Conservation (phyloP, 2,113 vertebrate species). For the Hypocryptadius cinnamomeus region DNA sequence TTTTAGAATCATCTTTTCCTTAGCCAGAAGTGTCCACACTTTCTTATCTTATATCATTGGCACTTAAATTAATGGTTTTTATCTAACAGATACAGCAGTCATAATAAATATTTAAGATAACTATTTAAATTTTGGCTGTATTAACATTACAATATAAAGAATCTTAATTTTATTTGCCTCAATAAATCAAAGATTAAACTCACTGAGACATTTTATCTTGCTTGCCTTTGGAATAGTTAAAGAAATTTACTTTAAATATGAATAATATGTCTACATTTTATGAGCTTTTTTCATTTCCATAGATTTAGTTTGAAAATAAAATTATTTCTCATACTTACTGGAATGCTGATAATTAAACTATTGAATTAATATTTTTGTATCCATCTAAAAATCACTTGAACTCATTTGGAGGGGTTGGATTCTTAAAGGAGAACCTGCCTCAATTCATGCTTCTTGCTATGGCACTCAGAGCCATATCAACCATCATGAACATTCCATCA, state of each 20-base stretch:
- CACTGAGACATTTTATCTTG: not conserved
- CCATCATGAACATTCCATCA: not conserved
- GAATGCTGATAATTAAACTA: not conserved
- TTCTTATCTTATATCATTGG: not conserved
- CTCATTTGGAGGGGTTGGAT: not conserved
- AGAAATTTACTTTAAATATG: not conserved
- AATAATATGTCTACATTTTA: not conserved
- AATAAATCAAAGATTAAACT: not conserved
- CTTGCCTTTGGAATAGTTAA: not conserved
- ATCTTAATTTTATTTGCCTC: not conserved
- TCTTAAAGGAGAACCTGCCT: not conserved
- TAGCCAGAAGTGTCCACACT: not conserved
- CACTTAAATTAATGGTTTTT: constrained; percentile 13
- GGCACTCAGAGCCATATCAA: not conserved
- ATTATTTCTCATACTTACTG: not conserved
- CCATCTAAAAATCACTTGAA: not conserved
- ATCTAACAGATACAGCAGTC: not conserved
- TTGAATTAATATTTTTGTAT: not conserved
- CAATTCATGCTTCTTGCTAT: not conserved
- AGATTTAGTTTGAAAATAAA: not conserved
- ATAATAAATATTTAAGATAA: not conserved
- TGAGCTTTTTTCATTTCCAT: not conserved
- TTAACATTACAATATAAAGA: constrained; percentile 4
- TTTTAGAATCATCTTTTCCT: not conserved
- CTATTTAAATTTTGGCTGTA: not conserved